A percentile compares a stretch with the other conserved stretches of the same genome.
Conservation (phyloP, 2,113 vertebrate genomes). For the Elgaria multicarinata region DNA sequence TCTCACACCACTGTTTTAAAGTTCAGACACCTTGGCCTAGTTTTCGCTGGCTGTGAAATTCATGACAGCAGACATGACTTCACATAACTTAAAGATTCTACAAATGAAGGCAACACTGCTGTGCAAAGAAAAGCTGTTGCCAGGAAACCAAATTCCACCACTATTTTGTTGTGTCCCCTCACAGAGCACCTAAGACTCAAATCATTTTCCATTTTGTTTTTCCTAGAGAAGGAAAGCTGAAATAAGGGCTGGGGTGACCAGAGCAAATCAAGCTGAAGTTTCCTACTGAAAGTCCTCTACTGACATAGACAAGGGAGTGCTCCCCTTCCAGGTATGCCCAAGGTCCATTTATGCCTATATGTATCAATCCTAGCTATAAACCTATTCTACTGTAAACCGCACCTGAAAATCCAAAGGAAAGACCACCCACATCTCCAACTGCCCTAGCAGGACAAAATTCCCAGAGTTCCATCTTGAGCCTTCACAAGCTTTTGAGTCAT, state of each 20-base stretch:
- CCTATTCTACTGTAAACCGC: too few relatives aligned
- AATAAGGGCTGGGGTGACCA: neutral
- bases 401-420: too few relatives aligned
- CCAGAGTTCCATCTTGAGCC: too few relatives aligned
- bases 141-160: neutral
- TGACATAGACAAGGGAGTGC: neutral
- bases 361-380: neutral
- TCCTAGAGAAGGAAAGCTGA: neutral
- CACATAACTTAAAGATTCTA: neutral
- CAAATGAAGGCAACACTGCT: neutral
- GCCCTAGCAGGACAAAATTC: too few relatives aligned
- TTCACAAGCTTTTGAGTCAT: too few relatives aligned
- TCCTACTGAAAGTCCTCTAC: neutral
- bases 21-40: neutral
- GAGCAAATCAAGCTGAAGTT: neutral
- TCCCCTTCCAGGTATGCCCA: neutral
- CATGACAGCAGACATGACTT: neutral
- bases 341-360: neutral
- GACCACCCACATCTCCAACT: too few relatives aligned
- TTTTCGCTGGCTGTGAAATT: neutral
- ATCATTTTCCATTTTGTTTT: neutral
- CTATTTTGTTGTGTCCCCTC: neutral
- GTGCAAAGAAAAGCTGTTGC: neutral
- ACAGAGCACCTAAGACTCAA: too few relatives aligned
- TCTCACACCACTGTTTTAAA: neutral